These are phyloP conservation scores for Cyprinodon tularosa DNA, from an alignment of 2,113 vertebrate genomes.

Conservation along the genomic window DNA sequence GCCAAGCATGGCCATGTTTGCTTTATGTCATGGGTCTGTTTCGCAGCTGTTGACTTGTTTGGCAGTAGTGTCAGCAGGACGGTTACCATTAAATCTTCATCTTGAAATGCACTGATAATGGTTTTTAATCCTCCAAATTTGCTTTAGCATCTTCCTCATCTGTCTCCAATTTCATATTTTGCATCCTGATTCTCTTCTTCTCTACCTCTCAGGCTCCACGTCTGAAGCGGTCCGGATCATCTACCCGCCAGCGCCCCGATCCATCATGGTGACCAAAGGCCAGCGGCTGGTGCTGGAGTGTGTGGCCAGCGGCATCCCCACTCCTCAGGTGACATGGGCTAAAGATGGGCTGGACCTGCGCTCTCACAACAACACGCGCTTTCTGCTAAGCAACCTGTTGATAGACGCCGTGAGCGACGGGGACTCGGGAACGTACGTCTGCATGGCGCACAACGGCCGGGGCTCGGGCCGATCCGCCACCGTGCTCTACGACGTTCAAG, in stretches of 20 bases:
- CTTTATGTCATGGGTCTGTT: not conserved
- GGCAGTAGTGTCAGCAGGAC: not conserved
- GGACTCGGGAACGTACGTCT: constrained; percentile 92
- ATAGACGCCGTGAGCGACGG: constrained; percentile 88
- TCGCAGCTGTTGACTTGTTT: constrained; percentile 12
- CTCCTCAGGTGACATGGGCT: constrained; percentile 91
- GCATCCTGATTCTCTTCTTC: not conserved
- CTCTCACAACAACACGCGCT: constrained; percentile 90
- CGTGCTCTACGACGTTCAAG: constrained; percentile 92
- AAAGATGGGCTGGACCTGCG: constrained; percentile 87
- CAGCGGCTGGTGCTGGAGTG: constrained; percentile 96
- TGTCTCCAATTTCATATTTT: not conserved
- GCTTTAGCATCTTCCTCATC: not conserved
- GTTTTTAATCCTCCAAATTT: constrained; percentile 26
- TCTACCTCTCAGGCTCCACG: constrained; percentile 83
- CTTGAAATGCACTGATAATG: not conserved
- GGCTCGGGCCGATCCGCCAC: constrained; percentile 79
- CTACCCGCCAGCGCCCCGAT: constrained; percentile 90
- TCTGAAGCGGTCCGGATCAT: constrained; percentile 94
- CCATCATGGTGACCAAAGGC: constrained; percentile 95
- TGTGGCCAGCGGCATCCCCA: constrained; percentile 93
- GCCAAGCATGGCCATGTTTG: no score
- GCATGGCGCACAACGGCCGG: constrained; percentile 89
- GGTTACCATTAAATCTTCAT: constrained; percentile 13
- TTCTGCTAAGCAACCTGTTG: constrained; percentile 94